Evolutionary conservation across 2,797 vertebrate genomes (phyloP), one percentile per base, ranked within the genome.

Genomic region (Dermochelys coriacea): DNA sequence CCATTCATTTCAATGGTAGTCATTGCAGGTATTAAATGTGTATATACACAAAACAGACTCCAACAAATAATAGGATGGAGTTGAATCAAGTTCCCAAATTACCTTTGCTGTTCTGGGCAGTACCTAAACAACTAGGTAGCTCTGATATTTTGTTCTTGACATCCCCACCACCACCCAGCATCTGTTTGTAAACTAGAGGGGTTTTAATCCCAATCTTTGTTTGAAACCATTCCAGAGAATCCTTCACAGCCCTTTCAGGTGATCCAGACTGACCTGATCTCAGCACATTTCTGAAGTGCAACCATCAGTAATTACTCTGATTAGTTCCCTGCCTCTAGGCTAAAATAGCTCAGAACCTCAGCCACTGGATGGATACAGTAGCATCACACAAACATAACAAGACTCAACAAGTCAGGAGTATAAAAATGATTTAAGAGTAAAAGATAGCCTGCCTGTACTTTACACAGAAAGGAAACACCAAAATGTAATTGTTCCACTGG

Each of bases 211-310:
- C 61, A 27, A 90, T 82, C 80, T 75, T 82, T 85, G 54, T 71
- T 82, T 87, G 85, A 88, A 94, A 92, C 45, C 52, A 81, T 57
- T 87, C 57, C 49, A 74, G 82, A 87, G 88, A 88, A 89, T 85
- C 89, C 86, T 90, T 90, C 86, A 92, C 82, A 89, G 78, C 37
- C 37, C 61, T 77, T 77, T 93, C 86, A 85, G 83, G 82, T 86
- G 83, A 93, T 86, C 49, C n/a, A 92, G 91, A 77, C 80, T 91
- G 96, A 82, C 93, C 89, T 88, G 57, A 80, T 94, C 89, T 94
- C 89, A 71, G 85, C 51, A 47, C 51, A 59, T 71, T 86, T 88
- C 64, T 90, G 64, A 89, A 52, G 19, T n/a, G 54, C 82, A 80
- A 88, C 81, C 27, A 21, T 11, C 51, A 57, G 82, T 89, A 85